Conservation (phyloP, 1,140 invertebrate species). For the Magallana ariakensis region DNA sequence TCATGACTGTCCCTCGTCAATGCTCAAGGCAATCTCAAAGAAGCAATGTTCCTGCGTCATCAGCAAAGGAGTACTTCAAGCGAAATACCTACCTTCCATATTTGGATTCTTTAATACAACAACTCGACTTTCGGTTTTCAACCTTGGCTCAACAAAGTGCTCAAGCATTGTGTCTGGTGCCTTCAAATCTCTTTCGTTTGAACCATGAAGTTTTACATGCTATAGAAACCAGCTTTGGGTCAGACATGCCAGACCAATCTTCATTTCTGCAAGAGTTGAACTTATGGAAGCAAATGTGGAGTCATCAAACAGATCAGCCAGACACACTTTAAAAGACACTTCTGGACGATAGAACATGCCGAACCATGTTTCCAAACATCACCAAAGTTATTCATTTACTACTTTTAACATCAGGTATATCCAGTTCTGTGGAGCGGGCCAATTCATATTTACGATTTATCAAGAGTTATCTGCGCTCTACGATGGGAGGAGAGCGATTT, state of each 20-base stretch:
- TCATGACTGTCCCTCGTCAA: slow-evolving; percentile 48
- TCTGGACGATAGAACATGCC: slow-evolving; percentile 1
- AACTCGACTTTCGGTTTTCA: slow-evolving; percentile 39
- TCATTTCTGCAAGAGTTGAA: slow-evolving; percentile 32
- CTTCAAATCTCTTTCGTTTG: neutral
- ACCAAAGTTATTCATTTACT: slow-evolving; percentile 35
- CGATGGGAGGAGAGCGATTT: slow-evolving; percentile 48
- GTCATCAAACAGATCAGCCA: neutral
- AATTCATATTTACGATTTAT: slow-evolving; percentile 48
- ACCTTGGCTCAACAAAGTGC: neutral
- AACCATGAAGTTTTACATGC: neutral
- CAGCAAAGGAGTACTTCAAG: slow-evolving; percentile 51
- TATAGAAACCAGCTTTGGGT: neutral
- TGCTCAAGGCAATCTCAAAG: slow-evolving; percentile 58
- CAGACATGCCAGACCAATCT: slow-evolving; percentile 20
- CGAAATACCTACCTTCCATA: slow-evolving; percentile 51
- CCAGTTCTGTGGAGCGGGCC: slow-evolving; percentile 41
- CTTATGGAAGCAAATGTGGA: slow-evolving; percentile 46
- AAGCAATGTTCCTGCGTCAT: slow-evolving; percentile 50
- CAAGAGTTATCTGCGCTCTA: slow-evolving; percentile 27
- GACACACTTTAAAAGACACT: slow-evolving; percentile 21
- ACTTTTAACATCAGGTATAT: slow-evolving; percentile 17
- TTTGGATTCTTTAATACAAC: slow-evolving; percentile 50
- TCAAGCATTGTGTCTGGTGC: slow-evolving; percentile 13
- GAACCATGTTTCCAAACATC: slow-evolving; percentile 44